These are phyloP conservation scores for Heterodera filipjevi DNA, from an alignment of 2,888 invertebrate species.

Conservation along the genomic window DNA sequence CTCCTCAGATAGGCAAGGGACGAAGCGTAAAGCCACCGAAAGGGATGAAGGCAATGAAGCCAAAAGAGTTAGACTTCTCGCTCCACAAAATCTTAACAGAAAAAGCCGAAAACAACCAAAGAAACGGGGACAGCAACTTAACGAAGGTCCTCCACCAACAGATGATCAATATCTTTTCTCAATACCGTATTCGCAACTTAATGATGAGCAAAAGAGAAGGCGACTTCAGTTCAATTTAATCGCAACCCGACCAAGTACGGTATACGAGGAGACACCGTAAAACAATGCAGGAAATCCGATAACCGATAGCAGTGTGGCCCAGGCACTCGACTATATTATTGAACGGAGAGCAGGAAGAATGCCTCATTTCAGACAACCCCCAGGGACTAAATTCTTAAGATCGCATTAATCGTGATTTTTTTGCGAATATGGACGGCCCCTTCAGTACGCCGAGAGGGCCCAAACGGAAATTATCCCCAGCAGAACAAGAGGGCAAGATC, in stretches of 20 bases:
- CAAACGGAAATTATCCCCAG: not conserved
- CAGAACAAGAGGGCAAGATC: not conserved
- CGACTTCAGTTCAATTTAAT: not conserved
- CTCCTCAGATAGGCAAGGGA: not conserved
- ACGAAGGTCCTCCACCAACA: not conserved
- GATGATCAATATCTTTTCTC: not conserved
- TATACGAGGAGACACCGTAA: not conserved
- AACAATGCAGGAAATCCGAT: not conserved
- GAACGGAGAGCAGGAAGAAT: not conserved
- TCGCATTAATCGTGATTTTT: not conserved
- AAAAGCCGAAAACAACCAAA: no score
- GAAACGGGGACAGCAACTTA: not conserved
- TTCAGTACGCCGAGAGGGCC: not conserved
- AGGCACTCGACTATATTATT: not conserved
- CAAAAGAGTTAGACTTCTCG: no score
- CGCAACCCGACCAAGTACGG: not conserved
- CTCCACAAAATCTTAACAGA: not conserved
- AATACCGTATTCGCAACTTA: not conserved
- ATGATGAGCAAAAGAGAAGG: not conserved
- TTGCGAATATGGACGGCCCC: not conserved
- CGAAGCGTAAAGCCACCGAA: not conserved
- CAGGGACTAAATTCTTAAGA: not conserved
- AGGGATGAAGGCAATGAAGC: no score
- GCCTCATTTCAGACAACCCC: not conserved
- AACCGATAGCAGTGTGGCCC: not conserved